Conservation (phyloP, 2,888 invertebrate genomes). For the Hemicrepidius hirtus region DNA sequence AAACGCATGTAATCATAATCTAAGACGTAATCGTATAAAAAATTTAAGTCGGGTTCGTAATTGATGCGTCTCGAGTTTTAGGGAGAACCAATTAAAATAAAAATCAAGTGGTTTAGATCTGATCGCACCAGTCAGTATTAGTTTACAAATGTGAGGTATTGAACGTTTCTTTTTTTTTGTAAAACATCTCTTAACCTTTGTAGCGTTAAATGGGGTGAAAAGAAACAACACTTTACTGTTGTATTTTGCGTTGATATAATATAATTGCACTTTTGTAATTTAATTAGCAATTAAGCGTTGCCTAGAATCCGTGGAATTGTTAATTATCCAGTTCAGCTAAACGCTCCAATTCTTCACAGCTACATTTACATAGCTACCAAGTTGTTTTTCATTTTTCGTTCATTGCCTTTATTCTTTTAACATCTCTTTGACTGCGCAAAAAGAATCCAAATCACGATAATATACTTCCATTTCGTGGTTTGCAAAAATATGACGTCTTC, state of each 20-base stretch:
- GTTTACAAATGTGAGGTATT: too few relatives aligned
- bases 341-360: slow-evolving; percentile 44
- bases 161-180: too few relatives aligned
- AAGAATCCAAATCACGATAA: too few relatives aligned
- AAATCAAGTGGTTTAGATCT: too few relatives aligned
- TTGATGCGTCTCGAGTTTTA: too few relatives aligned
- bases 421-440: background rate
- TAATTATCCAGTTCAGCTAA: slow-evolving; percentile 51
- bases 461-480: background rate
- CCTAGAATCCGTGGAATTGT: slow-evolving; percentile 36
- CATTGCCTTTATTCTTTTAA: slow-evolving; percentile 12
- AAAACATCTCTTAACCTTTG: background rate
- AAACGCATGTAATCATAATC: too few relatives aligned
- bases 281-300: slow-evolving; percentile 49
- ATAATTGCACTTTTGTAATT: slow-evolving; percentile 47
- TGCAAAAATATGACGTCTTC: too few relatives aligned
- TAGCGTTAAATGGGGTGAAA: slow-evolving; percentile 22
- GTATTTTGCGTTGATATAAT: slow-evolving; percentile 13
- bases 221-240: slow-evolving; percentile 27
- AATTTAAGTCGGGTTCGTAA: too few relatives aligned
- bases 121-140: too few relatives aligned
- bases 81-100: too few relatives aligned
- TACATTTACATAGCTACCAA: slow-evolving; percentile 24
- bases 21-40: too few relatives aligned
- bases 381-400: slow-evolving; percentile 6